phyloP scores from a whole-genome alignment of 2,888 invertebrate species.

The Tenodera sinensis region DNA sequence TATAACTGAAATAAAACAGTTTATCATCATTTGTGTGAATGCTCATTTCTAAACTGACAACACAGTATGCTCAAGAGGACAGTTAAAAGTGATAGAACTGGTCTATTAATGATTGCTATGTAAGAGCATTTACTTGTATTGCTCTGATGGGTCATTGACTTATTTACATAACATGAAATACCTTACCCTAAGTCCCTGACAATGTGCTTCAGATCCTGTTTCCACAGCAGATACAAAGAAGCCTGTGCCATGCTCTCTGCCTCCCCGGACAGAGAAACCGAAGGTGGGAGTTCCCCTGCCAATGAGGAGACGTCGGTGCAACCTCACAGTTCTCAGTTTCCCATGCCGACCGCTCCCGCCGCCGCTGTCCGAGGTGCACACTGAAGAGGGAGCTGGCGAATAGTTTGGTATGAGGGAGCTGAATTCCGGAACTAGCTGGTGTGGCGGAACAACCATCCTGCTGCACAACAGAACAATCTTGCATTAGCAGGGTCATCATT shows the following conservation, averaged over 20 bases:
- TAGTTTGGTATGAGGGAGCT: constrained; percentile 16
- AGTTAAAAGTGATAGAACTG: too few species aligned
- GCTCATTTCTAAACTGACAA: too few species aligned
- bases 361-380: constrained; percentile 23
- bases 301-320: background rate
- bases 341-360: constrained; percentile 5
- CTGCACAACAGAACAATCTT: background rate
- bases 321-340: background rate
- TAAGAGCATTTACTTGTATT: too few species aligned
- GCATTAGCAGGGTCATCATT: too few species aligned
- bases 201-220: constrained; percentile 79
- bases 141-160: background rate
- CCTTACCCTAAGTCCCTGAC: constrained; percentile 80
- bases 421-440: constrained; percentile 16
- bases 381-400: constrained; percentile 10
- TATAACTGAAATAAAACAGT: too few species aligned
- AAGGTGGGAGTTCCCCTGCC: constrained; percentile 52
- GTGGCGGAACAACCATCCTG: constrained; percentile 20
- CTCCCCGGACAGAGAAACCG: constrained; percentile 81
- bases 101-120: too few species aligned
- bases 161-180: too few species aligned
- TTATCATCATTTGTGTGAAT: too few species aligned
- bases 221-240: constrained; percentile 89
- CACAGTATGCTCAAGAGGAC: too few species aligned
- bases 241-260: constrained; percentile 87